Conservation (phyloP, 2,113 vertebrate species). For the Hydrolagus affinis region DNA sequence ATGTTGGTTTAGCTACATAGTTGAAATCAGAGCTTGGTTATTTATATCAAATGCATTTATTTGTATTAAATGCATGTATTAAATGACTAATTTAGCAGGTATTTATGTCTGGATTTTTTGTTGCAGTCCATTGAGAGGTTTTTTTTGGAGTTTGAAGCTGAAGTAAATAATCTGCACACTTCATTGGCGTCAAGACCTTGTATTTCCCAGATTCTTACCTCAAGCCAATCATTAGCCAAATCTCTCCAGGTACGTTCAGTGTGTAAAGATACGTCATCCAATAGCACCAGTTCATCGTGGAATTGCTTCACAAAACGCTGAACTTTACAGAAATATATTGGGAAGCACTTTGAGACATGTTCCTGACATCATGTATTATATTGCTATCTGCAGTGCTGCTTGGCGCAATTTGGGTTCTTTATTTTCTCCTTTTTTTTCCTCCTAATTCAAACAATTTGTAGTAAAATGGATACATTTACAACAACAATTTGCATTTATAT, state of each 20-base stretch:
- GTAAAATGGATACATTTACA: too few relatives aligned
- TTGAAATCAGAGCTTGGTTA: background rate
- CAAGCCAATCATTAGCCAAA: constrained; percentile 59
- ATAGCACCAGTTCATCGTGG: too few relatives aligned
- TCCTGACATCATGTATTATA: too few relatives aligned
- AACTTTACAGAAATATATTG: too few relatives aligned
- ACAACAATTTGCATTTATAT: too few relatives aligned
- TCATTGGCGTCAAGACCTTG: constrained; percentile 57
- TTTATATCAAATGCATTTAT: background rate
- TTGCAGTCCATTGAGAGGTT: constrained; percentile 73
- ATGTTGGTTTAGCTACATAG: background rate
- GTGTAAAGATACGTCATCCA: too few relatives aligned
- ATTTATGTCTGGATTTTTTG: background rate
- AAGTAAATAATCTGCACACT: constrained; percentile 60
- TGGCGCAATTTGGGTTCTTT: too few relatives aligned
- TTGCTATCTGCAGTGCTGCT: too few relatives aligned
- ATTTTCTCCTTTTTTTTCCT: too few relatives aligned
- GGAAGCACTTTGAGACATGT: too few relatives aligned
- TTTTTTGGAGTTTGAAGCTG: constrained; percentile 58
- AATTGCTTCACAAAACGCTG: too few relatives aligned
- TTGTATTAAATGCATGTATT: background rate
- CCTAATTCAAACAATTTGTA: too few relatives aligned
- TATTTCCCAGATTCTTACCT: constrained; percentile 52
- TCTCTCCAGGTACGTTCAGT: constrained; percentile 55
- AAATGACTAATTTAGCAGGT: background rate